Evolutionary conservation across 2,888 invertebrate species (phyloP).

Genomic region (Lycia hirtaria): DNA sequence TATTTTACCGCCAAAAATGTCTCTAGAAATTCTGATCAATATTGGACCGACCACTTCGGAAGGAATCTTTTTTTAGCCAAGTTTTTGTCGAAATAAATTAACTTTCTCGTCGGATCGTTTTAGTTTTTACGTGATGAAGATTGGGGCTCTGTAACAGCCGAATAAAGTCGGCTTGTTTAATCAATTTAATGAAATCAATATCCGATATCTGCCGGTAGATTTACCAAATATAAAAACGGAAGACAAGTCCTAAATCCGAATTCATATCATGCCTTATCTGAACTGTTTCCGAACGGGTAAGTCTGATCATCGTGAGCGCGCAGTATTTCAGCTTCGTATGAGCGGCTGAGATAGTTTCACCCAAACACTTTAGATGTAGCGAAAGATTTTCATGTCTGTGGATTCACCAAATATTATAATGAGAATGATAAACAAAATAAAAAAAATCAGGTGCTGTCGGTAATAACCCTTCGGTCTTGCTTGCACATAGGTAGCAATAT

Average conservation of each 20-base stretch:
- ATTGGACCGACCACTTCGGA: neutral
- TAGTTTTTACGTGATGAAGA: conserved; percentile 10
- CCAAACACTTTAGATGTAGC: neutral
- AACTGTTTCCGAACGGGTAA: conserved; percentile 61
- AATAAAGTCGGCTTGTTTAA: conserved; percentile 6
- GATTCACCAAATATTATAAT: too few species aligned
- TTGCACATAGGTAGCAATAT: too few species aligned
- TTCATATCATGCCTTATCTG: conserved; percentile 67
- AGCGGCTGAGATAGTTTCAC: neutral
- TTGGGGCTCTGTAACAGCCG: neutral
- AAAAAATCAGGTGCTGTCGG: neutral
- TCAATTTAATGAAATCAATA: conserved; percentile 33
- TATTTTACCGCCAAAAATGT: conserved; percentile 24
- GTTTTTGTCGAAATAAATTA: conserved; percentile 1
- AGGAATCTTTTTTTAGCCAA: neutral
- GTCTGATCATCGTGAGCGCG: conserved; percentile 20
- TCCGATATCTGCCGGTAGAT: conserved; percentile 44
- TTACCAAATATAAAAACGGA: conserved; percentile 57
- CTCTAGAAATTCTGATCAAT: conserved; percentile 1
- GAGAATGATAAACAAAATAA: neutral
- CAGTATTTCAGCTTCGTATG: conserved; percentile 20
- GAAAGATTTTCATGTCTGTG: too few species aligned
- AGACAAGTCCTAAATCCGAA: conserved; percentile 60
- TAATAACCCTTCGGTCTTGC: too few species aligned
- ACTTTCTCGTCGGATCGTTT: neutral